Base-by-base conservation (phyloP, 2,113 vertebrate genomes). In the Amazona vittata region DNA sequence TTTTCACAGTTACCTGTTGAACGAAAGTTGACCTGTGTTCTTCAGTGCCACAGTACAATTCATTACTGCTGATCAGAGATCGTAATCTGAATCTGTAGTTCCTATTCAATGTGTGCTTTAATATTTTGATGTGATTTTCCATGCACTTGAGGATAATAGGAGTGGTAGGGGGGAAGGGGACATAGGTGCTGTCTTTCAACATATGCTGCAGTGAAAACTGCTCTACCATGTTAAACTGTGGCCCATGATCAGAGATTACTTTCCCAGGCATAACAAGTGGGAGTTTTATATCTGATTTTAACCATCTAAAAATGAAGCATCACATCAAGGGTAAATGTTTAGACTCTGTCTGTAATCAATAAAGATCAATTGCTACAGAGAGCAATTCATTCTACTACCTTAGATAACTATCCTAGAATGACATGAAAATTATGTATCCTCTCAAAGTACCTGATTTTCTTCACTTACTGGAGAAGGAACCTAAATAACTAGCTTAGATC, bases 321-420 rank as follows among this genome's bases (percentile, higher is more conserved):
- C 77, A 82, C 77, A 89, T 91, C 62, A 93, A 84, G 95, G 57
- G 80, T 83, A 91, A 94, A 84, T 84, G 69, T 93, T 97, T 91
- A 94, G 79, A 71, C 55, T 84, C 60, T 77, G 35, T 73, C 79
- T 95, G 80, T 81, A 79, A 80, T 91, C 89, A 95, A 84, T 50
- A 55, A 96, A 97, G 91, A 96, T 84, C 83, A 91, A 94, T 86
- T 93, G 33, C 83, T 96, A 53, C 60, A 89, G 91, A 89, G 93
- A 89, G 62, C 60, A 94, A 94, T 95, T 96, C 95, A 80, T 82
- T 93, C 55, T 92, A 77, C 80, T 83, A 44, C 59, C 73, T 95
- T 92, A 92, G 68, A 35, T 78, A 89, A 84, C 83, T 86, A 47
- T 68, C 33, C 39, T 83, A 60, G 55, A 89, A 81, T 64, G 39